These are phyloP conservation scores for Andrena fulva DNA, from an alignment of 2,888 invertebrate species.

Conservation along the genomic window DNA sequence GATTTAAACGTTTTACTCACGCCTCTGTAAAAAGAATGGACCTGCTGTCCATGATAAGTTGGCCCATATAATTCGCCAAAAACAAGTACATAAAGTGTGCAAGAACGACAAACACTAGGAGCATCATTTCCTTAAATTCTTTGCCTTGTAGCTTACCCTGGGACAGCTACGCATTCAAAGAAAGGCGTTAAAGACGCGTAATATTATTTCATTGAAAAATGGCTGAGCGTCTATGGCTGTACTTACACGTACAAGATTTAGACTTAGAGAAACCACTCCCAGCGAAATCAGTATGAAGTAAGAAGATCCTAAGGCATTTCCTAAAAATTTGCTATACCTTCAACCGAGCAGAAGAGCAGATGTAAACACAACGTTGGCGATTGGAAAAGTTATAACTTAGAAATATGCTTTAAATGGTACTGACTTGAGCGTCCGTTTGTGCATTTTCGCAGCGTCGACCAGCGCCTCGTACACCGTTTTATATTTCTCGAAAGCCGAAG, in stretches of 20 bases:
- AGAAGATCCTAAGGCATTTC: background rate
- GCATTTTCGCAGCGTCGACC: constrained; percentile 18
- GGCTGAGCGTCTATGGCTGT: background rate
- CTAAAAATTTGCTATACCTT: background rate
- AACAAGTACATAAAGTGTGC: constrained; percentile 4
- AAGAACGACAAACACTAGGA: accelerated
- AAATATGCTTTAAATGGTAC: constrained; percentile 15
- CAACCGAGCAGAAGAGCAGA: background rate
- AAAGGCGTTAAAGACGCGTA: background rate
- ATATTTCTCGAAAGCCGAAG: background rate
- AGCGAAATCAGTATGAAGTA: constrained; percentile 35
- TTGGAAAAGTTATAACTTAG: background rate
- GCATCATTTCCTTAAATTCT: background rate
- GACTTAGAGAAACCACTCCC: constrained; percentile 2
- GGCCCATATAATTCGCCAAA: constrained; percentile 24
- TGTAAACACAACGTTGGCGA: background rate
- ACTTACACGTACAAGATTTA: constrained; percentile 47
- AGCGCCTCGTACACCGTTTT: background rate
- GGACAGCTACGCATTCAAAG: constrained; percentile 15
- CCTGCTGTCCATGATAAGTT: constrained; percentile 38
- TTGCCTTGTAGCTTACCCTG: too few species aligned
- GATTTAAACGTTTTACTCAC: constrained; percentile 33
- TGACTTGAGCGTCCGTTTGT: constrained; percentile 30
- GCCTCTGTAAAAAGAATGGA: constrained; percentile 15
- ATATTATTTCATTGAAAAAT: background rate